Conservation (phyloP, 2,113 vertebrate species). For the Bubo blakistoni region DNA sequence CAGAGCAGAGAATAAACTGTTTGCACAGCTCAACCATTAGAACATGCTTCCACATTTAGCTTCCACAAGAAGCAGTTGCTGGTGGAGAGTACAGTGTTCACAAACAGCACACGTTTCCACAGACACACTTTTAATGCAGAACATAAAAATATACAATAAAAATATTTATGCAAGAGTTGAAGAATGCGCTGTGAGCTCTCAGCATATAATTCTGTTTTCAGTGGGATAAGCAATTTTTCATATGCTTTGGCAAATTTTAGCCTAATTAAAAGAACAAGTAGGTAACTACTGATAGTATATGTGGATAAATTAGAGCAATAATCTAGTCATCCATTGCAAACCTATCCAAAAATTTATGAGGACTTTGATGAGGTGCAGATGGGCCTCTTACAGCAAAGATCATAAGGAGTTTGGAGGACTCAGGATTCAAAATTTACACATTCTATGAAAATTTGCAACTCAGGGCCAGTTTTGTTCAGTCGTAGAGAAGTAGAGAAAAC, state of each 20-base stretch:
- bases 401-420: not conserved
- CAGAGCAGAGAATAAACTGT: not conserved
- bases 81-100: not conserved
- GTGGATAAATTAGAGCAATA: not conserved
- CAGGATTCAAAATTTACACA: not conserved
- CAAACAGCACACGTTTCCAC: not conserved
- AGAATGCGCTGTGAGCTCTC: not conserved
- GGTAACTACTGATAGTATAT: not conserved
- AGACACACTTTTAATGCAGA: not conserved
- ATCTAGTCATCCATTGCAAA: not conserved
- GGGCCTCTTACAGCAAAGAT: not conserved
- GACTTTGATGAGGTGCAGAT: not conserved
- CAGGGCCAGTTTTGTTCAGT: not conserved
- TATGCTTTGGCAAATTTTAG: conserved; percentile 4
- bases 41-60: not conserved
- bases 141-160: not conserved
- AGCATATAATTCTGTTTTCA: not conserved
- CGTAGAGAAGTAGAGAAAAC: not conserved
- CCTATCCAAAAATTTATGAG: not conserved
- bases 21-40: not conserved
- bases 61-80: not conserved
- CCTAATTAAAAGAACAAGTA: conserved; percentile 28
- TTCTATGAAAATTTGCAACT: not conserved
- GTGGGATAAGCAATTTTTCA: not conserved
- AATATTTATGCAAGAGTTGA: conserved; percentile 29